Evolutionary conservation across 1,140 invertebrate species (phyloP).

Genomic region (Zaprionus lachaisei): DNA sequence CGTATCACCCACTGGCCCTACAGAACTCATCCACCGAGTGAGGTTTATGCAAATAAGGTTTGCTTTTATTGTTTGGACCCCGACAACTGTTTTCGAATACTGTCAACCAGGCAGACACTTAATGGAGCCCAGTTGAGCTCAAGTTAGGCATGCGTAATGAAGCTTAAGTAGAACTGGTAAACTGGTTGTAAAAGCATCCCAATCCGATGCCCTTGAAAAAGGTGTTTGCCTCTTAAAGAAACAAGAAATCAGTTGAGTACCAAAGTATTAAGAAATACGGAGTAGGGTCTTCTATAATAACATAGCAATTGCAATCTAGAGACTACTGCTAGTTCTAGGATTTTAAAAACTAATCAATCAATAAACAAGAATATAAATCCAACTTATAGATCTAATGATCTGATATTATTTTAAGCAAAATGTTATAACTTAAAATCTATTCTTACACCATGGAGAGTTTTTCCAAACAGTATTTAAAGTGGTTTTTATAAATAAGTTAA

Average conservation of each 20-base stretch:
- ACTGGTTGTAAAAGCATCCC: slow-evolving; percentile 67
- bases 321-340: no score
- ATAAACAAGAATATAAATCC: no score
- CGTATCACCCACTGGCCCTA: not conserved
- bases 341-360: no score
- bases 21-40: slow-evolving; percentile 9
- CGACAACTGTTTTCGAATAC: slow-evolving; percentile 67
- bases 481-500: no score
- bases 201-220: slow-evolving; percentile 24
- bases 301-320: no score
- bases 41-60: slow-evolving; percentile 77
- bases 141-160: slow-evolving; percentile 78
- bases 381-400: no score
- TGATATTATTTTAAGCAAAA: no score
- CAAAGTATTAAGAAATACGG: not conserved
- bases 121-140: no score
- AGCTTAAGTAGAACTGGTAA: slow-evolving; percentile 81
- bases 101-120: slow-evolving; percentile 78
- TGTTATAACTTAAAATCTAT: no score
- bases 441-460: no score
- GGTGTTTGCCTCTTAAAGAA: slow-evolving; percentile 13
- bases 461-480: no score
- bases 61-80: slow-evolving; percentile 65
- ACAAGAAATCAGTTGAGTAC: slow-evolving; percentile 2
- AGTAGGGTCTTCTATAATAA: no score